These are phyloP conservation scores for Trachelus stipa DNA, from an alignment of 2,888 invertebrate species.

Conservation along the genomic window DNA sequence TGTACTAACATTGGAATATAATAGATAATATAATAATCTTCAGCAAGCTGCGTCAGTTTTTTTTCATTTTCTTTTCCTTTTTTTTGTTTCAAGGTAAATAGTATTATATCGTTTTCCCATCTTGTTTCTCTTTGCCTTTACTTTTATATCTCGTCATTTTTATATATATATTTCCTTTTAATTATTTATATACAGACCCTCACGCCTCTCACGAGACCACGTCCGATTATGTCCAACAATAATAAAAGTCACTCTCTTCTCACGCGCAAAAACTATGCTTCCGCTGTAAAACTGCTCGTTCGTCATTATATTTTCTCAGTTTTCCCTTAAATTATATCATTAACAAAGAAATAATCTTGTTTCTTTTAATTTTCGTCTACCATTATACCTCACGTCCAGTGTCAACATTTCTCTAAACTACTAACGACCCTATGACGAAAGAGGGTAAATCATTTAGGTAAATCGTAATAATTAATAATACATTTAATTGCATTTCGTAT, in stretches of 20 bases:
- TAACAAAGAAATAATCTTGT: background rate
- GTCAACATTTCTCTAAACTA: slow-evolving; percentile 1
- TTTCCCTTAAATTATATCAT: background rate
- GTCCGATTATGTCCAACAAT: slow-evolving; percentile 10
- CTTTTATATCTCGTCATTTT: slow-evolving; percentile 12
- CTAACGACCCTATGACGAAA: slow-evolving; percentile 1
- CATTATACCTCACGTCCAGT: background rate
- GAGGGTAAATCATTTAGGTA: slow-evolving; percentile 20
- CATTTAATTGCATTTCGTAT: slow-evolving; percentile 50
- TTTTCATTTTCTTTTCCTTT: background rate
- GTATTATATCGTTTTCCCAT: background rate
- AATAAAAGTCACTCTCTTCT: slow-evolving; percentile 8
- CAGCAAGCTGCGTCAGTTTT: slow-evolving; percentile 22
- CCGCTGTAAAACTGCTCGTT: background rate
- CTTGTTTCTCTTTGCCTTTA: background rate
- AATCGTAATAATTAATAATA: slow-evolving; percentile 25
- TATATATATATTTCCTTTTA: slow-evolving; percentile 25
- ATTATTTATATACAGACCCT: slow-evolving; percentile 35
- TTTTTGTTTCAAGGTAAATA: background rate
- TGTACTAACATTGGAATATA: slow-evolving; percentile 31
- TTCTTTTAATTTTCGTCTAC: background rate
- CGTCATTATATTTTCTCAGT: background rate
- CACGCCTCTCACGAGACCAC: slow-evolving; percentile 24
- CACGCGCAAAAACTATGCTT: background rate
- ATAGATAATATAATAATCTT: slow-evolving; percentile 25